phyloP scores from a whole-genome alignment of 2,113 vertebrate species.

The Ammodytes dubius region DNA sequence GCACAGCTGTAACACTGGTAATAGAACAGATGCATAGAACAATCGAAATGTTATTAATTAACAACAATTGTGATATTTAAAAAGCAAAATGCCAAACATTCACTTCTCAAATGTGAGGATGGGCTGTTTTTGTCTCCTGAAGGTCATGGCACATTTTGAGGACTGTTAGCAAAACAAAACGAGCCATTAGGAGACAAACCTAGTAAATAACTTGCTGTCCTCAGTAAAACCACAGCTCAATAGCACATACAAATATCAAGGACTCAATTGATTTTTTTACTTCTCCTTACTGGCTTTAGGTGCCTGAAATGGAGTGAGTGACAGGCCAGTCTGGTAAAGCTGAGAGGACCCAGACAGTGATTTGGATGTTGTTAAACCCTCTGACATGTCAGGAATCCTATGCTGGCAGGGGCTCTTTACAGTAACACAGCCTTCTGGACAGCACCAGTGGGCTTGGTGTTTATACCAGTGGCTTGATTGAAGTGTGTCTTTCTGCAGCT shows the following conservation, averaged over 20 bases:
- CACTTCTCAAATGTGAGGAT: neutral
- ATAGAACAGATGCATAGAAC: neutral
- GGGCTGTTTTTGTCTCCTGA: neutral
- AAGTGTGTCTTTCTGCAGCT: neutral
- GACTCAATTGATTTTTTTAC: neutral
- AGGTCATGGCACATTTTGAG: neutral
- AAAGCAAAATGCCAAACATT: neutral
- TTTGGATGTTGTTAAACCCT: constrained; percentile 75
- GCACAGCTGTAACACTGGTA: neutral
- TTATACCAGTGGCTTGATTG: constrained; percentile 26
- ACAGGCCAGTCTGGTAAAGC: constrained; percentile 59
- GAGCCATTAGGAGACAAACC: neutral
- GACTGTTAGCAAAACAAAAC: neutral
- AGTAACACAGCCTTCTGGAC: constrained; percentile 54
- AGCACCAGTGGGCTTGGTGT: constrained; percentile 8
- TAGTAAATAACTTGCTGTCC: neutral
- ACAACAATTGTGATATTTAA: neutral
- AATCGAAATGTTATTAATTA: neutral
- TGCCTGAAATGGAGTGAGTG: constrained; percentile 53
- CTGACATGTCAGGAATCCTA: constrained; percentile 74
- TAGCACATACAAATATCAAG: no score
- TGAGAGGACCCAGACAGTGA: constrained; percentile 40
- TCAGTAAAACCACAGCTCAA: neutral
- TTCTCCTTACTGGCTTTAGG: constrained; percentile 26
- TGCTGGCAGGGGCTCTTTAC: constrained; percentile 63